Percentiles rank a stretch among this genome's conserved stretches.
phyloP scores from a whole-genome alignment of 2,888 invertebrate genomes.

The Meloe dianella region DNA sequence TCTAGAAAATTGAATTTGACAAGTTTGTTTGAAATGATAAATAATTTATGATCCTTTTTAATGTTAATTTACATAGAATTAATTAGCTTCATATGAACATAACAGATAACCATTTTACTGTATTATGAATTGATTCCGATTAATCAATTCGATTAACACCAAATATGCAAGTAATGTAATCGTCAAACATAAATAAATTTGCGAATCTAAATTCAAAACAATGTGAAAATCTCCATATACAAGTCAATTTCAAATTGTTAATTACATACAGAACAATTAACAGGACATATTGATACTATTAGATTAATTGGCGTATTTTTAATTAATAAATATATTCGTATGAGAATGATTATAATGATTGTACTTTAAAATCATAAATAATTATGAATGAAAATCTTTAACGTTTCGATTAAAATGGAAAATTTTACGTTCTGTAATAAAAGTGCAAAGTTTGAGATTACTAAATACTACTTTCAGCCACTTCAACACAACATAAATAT shows the following conservation, averaged over 20 bases:
- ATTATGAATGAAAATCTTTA: neutral
- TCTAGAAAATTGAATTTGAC: too few species aligned
- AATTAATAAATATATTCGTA: neutral
- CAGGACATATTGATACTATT: neutral
- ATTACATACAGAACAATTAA: neutral
- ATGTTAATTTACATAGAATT: too few species aligned
- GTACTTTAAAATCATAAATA: too few species aligned
- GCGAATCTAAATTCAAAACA: neutral
- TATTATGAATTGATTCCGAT: conserved; percentile 5
- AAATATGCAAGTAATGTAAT: conserved; percentile 7
- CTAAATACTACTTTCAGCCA: conserved; percentile 28
- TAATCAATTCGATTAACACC: conserved; percentile 3
- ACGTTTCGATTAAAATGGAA: neutral
- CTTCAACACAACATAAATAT: conserved; percentile 30
- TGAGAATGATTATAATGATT: too few species aligned
- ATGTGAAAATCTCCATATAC: neutral
- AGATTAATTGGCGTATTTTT: neutral
- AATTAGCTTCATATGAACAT: neutral
- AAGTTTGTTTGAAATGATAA: too few species aligned
- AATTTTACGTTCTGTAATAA: conserved; percentile 17
- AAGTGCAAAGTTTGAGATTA: conserved; percentile 28
- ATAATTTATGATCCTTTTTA: too few species aligned
- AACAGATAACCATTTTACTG: neutral
- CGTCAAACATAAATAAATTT: conserved; percentile 8
- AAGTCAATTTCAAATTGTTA: neutral